Conservation (phyloP, 2,113 vertebrate species). For the Melanerpes formicivorus region DNA sequence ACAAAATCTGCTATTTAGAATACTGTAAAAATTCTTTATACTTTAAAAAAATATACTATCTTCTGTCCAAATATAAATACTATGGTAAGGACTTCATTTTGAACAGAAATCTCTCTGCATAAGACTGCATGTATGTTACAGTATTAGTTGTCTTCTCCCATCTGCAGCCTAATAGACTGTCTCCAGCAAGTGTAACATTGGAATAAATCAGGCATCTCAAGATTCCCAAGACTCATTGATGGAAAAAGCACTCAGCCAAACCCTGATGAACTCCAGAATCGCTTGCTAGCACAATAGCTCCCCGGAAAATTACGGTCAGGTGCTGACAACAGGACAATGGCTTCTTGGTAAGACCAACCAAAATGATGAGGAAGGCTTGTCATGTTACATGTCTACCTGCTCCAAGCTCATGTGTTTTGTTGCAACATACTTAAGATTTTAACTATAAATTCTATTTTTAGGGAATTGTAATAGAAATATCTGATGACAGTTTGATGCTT, state of each 20-base stretch:
- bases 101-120: not conserved
- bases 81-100: not conserved
- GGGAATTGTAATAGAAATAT: not conserved
- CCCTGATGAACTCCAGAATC: not conserved
- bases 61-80: not conserved
- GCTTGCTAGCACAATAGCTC: not conserved
- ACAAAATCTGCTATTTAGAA: not conserved
- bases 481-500: not conserved
- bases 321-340: not conserved
- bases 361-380: not conserved
- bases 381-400: not conserved
- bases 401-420: not conserved
- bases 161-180: not conserved
- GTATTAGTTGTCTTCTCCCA: not conserved
- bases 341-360: not conserved
- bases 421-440: not conserved
- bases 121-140: not conserved
- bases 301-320: not conserved
- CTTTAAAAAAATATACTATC: not conserved
- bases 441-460: not conserved
- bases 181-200: not conserved
- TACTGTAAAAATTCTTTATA: not conserved
- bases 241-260: not conserved
- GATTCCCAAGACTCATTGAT: not conserved
- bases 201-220: not conserved